These are phyloP conservation scores for Callopanchax toddi DNA, from an alignment of 2,113 vertebrate species.

Conservation along the genomic window DNA sequence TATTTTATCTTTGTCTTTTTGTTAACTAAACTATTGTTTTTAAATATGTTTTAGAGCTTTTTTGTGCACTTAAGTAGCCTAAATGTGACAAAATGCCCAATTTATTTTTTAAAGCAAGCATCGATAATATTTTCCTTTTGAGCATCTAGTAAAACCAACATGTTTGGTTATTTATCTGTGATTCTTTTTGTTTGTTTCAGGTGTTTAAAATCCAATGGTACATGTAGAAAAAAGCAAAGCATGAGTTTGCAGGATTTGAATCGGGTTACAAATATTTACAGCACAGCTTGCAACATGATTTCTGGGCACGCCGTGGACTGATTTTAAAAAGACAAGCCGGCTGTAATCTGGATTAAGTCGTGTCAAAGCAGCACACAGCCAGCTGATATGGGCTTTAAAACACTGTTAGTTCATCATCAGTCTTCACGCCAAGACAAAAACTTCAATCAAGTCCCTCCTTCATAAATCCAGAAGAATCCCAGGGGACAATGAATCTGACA, in stretches of 20 bases:
- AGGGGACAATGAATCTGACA: not conserved
- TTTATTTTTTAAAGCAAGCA: no score
- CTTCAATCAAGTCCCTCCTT: not conserved
- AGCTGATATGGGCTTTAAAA: conserved; percentile 37
- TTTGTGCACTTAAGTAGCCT: no score
- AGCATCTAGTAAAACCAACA: no score
- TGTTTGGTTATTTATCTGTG: no score
- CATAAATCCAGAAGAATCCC: not conserved
- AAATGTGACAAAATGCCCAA: no score
- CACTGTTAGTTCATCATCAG: conserved; percentile 18
- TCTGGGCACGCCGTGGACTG: conserved; percentile 12
- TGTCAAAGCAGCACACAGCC: conserved; percentile 38
- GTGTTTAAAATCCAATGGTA: not conserved
- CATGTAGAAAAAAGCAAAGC: no score
- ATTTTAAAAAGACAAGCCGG: conserved; percentile 41
- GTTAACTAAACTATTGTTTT: not conserved
- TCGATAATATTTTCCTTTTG: no score
- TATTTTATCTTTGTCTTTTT: conserved; percentile 8
- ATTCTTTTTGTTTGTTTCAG: no score
- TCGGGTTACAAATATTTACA: conserved; percentile 31
- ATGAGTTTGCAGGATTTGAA: conserved; percentile 16
- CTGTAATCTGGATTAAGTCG: conserved; percentile 57
- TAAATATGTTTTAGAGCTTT: not conserved
- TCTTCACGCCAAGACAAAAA: conserved; percentile 20
- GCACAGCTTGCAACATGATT: conserved; percentile 18